Conservation (phyloP, 2,797 vertebrate genomes). For the Limosa lapponica region DNA sequence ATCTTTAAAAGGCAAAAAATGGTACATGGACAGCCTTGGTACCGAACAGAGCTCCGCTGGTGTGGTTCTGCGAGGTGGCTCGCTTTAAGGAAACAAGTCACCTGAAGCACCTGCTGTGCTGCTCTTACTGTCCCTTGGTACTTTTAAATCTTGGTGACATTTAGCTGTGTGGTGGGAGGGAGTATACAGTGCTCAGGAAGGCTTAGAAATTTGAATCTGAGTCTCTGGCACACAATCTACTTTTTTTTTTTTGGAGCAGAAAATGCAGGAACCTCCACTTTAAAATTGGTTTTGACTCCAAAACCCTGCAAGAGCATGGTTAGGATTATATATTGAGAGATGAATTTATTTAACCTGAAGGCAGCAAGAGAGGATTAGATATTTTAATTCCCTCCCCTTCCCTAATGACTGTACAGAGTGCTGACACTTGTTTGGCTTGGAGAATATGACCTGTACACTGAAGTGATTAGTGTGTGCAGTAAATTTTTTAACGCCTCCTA, state of each 20-base stretch:
- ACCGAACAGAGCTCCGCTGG: background rate
- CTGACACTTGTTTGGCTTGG: conserved; percentile 21
- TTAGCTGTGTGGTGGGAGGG: background rate
- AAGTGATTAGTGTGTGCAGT: background rate
- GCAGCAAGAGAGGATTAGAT: conserved; percentile 28
- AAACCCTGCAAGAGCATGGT: background rate
- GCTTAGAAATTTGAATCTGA: background rate
- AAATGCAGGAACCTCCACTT: background rate
- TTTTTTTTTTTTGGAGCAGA: background rate
- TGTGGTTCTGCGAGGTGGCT: accelerated
- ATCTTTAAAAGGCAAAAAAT: background rate
- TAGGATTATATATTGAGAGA: conserved; percentile 5
- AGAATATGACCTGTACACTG: background rate
- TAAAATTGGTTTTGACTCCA: background rate
- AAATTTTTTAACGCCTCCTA: background rate
- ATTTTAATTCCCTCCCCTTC: conserved; percentile 28
- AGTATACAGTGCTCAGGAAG: background rate
- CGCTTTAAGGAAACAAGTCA: background rate
- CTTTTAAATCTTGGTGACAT: background rate
- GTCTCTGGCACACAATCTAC: background rate
- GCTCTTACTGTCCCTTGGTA: background rate
- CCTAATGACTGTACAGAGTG: background rate
- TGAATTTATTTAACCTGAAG: conserved; percentile 13
- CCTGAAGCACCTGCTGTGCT: background rate
- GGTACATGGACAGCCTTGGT: accelerated